phyloP scores from a whole-genome alignment of 2,888 invertebrate species.

The Choreutis nemorana region DNA sequence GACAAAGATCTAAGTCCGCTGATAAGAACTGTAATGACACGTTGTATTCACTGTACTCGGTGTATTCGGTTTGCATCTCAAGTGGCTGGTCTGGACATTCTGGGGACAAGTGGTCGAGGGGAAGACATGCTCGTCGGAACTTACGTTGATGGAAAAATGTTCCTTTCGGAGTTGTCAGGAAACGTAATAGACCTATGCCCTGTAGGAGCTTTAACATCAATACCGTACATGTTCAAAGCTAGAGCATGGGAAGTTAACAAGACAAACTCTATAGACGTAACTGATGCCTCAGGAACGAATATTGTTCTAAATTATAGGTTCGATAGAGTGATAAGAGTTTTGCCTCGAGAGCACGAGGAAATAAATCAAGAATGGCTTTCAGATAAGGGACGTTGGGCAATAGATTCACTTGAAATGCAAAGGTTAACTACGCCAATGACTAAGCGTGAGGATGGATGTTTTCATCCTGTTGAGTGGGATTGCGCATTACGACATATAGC shows the following conservation, averaged over 20 bases:
- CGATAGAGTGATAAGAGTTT: conserved; percentile 37
- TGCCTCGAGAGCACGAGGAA: conserved; percentile 49
- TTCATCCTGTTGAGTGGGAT: conserved; percentile 91
- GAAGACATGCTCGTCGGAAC: conserved; percentile 98
- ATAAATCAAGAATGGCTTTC: conserved; percentile 98
- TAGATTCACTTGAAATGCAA: conserved; percentile 95
- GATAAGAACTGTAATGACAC: conserved; percentile 96
- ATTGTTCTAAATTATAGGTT: conserved; percentile 38
- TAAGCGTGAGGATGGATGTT: conserved; percentile 70
- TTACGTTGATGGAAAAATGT: conserved; percentile 97
- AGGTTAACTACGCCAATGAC: conserved; percentile 93
- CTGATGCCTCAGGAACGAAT: conserved; percentile 53
- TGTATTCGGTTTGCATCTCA: conserved; percentile 98
- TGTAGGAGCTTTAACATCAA: conserved; percentile 96
- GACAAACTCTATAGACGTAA: conserved; percentile 63
- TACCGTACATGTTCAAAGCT: conserved; percentile 95
- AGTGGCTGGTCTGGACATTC: conserved; percentile 94
- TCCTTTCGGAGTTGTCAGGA: conserved; percentile 95
- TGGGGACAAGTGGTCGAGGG: conserved; percentile 91
- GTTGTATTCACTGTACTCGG: conserved; percentile 98
- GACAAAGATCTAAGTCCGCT: conserved; percentile 97
- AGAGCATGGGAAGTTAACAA: conserved; percentile 95
- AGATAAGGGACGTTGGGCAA: conserved; percentile 96
- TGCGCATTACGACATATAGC: conserved; percentile 78
- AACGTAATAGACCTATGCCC: conserved; percentile 99